These are phyloP conservation scores for Bibio marci DNA, from an alignment of 2,888 invertebrate species.

Conservation along the genomic window DNA sequence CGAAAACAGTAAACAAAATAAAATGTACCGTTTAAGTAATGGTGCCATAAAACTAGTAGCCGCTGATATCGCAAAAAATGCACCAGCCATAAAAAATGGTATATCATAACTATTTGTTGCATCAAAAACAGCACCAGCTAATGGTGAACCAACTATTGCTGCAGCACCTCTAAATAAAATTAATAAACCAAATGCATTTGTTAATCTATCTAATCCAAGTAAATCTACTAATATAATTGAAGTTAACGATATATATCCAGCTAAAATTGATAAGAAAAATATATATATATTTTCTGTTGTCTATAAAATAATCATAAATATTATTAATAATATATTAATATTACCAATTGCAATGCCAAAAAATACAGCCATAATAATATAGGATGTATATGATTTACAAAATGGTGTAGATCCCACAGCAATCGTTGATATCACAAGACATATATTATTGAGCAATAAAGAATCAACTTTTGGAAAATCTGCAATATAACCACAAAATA, in stretches of 20 bases:
- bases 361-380: constrained; percentile 65
- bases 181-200: constrained; percentile 91
- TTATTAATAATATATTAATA: too few relatives aligned
- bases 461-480: constrained; percentile 87
- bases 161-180: constrained; percentile 92
- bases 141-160: constrained; percentile 69
- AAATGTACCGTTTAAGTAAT: constrained; percentile 40
- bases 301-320: too few relatives aligned
- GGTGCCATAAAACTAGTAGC: constrained; percentile 72
- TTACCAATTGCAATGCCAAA: constrained; percentile 86
- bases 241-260: constrained; percentile 93
- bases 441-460: constrained; percentile 80
- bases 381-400: constrained; percentile 56
- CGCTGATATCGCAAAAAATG: constrained; percentile 70
- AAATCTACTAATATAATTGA: constrained; percentile 95
- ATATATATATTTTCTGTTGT: background rate
- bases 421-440: constrained; percentile 77
- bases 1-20: too few relatives aligned
- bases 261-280: constrained; percentile 36
- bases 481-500: constrained; percentile 76
- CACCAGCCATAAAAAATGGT: constrained; percentile 86
- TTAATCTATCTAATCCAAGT: constrained; percentile 85
- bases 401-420: constrained; percentile 71
- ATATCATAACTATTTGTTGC: constrained; percentile 68
- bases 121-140: constrained; percentile 82